phyloP scores from a whole-genome alignment of 2,888 invertebrate genomes.

The Margaritifera margaritifera region DNA sequence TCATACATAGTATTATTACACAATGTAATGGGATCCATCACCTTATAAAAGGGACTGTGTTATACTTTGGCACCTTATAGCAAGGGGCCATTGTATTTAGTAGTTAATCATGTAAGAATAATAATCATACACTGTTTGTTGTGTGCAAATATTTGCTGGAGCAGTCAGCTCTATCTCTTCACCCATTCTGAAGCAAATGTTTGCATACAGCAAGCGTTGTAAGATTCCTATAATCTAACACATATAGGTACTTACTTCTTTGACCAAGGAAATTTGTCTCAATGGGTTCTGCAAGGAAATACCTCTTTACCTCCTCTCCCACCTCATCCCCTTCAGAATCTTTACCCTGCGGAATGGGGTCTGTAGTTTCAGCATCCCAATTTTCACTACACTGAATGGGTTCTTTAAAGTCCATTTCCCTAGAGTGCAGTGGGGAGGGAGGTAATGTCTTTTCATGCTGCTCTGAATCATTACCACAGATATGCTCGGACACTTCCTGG shows the following conservation, averaged over 20 bases:
- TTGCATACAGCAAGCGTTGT: too few species aligned
- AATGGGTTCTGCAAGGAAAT: slow-evolving; percentile 47
- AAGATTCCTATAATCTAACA: neutral
- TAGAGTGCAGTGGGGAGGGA: slow-evolving; percentile 22
- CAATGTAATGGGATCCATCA: too few species aligned
- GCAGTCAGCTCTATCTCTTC: too few species aligned
- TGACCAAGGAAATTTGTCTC: slow-evolving; percentile 42
- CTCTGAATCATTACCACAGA: slow-evolving; percentile 32
- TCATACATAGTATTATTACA: too few species aligned
- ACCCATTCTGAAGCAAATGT: neutral
- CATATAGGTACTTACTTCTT: slow-evolving; percentile 46
- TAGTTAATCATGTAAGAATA: too few species aligned
- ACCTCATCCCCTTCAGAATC: slow-evolving; percentile 25
- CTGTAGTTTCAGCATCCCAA: slow-evolving; percentile 19
- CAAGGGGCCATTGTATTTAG: too few species aligned
- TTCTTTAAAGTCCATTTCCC: slow-evolving; percentile 22
- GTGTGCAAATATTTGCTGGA: too few species aligned
- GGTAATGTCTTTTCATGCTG: slow-evolving; percentile 16
- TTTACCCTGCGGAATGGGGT: too few species aligned
- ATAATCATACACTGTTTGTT: too few species aligned
- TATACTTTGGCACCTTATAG: too few species aligned
- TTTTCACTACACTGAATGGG: slow-evolving; percentile 11
- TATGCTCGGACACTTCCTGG: slow-evolving; percentile 30
- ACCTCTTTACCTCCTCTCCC: slow-evolving; percentile 46
- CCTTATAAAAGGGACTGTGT: too few species aligned